Base-by-base conservation (phyloP, 2,113 vertebrate species). In the Coregonus clupeaformis region DNA sequence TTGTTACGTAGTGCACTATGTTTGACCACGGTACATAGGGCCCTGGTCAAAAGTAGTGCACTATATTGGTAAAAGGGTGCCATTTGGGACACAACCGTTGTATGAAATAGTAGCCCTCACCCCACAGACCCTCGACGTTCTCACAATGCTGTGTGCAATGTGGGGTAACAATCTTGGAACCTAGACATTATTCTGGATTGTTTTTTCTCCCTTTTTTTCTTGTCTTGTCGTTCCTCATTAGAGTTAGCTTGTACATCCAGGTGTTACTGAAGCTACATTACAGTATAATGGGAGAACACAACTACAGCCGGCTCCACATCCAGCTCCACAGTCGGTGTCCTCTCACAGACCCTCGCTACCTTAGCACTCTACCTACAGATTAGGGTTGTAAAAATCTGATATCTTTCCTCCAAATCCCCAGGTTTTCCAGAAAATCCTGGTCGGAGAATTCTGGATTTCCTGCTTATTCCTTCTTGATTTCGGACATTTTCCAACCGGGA, bases 211-310 rank as follows among this genome's bases (percentile, higher is more conserved):
- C 57, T 22, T 3, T 3, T 22, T 5, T 22, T 5, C n/a, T 52
- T 18, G 49, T 22, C 57, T 60, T 60, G 57, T 60, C 18, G n/a
- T 60, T 60, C 1, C 1, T 60, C 57, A 22, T 22, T n/a, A 60
- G 16, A 14, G 14, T n/a, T n/a, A 36, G 42, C 32, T 30, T 57
- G 47, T 30, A 42, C 36, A 11, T 16, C 25, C 74, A 75, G 78
- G 67, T 71, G 74, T 68, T 73, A 68, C 45, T 18, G 18, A 16
- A 67, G 68, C 81, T 77, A 76, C 81, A 82, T 83, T 82, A 42
- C 36, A 42, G 36, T 5, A 49, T 83, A 83, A 84, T 68, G 52
- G 36, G 47, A 25, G 70, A 67, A 29, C 24, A 59, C 55, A 32
- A 16, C n/a, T 24, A 4, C 63, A 64, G 62, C 62, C 22, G 30